These are phyloP conservation scores for Meandrusa payeni DNA, from an alignment of 2,888 invertebrate species.

Conservation along the genomic window DNA sequence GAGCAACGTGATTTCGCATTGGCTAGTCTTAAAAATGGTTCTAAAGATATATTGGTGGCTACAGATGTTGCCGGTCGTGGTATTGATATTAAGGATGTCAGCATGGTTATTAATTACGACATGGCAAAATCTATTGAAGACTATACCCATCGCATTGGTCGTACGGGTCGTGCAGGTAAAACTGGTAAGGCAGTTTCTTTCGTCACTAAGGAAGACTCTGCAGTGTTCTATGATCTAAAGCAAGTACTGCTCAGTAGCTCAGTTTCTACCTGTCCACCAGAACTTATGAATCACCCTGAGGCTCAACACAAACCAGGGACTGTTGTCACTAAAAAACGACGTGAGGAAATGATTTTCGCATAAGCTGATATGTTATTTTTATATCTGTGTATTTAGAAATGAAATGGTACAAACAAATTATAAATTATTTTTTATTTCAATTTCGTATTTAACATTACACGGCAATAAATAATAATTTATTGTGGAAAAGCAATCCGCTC, in stretches of 20 bases:
- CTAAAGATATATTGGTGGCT: conserved; percentile 98
- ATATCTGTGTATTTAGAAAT: not conserved
- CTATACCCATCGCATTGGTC: conserved; percentile 98
- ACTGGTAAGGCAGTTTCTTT: conserved; percentile 97
- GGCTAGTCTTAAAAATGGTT: conserved; percentile 96
- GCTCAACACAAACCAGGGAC: conserved; percentile 98
- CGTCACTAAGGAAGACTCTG: conserved; percentile 97
- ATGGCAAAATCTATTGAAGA: conserved; percentile 99
- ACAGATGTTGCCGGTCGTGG: conserved; percentile 99
- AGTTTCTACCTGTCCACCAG: conserved; percentile 96
- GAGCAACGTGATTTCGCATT: conserved; percentile 99
- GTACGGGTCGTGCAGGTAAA: conserved; percentile 99
- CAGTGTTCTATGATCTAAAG: conserved; percentile 97
- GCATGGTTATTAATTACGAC: conserved; percentile 99
- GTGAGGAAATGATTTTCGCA: conserved; percentile 97
- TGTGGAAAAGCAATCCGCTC: not conserved
- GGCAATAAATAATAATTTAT: conserved; percentile 13
- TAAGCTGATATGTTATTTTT: conserved; percentile 55
- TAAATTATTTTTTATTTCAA: conserved; percentile 10
- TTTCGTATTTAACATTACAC: conserved; percentile 6
- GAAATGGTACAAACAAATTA: conserved; percentile 6
- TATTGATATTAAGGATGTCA: conserved; percentile 99
- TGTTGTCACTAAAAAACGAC: conserved; percentile 94
- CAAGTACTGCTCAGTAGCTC: conserved; percentile 94
- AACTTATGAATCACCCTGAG: conserved; percentile 98